Evolutionary conservation across 2,888 invertebrate species (phyloP).

Genomic region (Zygaena filipendulae): DNA sequence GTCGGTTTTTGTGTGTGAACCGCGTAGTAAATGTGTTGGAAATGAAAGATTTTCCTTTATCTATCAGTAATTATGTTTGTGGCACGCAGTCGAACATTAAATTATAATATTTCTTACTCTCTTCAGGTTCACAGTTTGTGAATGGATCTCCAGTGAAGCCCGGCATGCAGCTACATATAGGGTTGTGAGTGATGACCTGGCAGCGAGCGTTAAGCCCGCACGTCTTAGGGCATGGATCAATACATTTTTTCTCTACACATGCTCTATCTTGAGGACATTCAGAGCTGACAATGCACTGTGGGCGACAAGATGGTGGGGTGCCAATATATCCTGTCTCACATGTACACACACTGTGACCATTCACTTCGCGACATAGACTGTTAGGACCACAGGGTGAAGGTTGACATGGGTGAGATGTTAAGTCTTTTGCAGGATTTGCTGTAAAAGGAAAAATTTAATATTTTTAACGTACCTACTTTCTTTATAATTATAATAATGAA

Average conservation of each 20-base stretch:
- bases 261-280: constrained; percentile 85
- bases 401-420: constrained; percentile 71
- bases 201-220: constrained; percentile 87
- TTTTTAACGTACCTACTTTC: no score
- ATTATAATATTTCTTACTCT: no score
- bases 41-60: no score
- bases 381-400: constrained; percentile 89
- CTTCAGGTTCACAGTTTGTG: constrained; percentile 72
- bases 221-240: constrained; percentile 83
- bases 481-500: no score
- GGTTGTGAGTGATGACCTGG: constrained; percentile 86
- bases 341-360: constrained; percentile 84
- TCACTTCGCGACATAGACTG: constrained; percentile 79
- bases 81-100: no score
- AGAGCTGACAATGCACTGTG: constrained; percentile 86
- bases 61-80: no score
- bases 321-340: constrained; percentile 81
- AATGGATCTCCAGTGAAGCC: constrained; percentile 87
- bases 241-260: constrained; percentile 83
- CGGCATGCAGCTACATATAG: constrained; percentile 84
- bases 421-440: constrained; percentile 28
- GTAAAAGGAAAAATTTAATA: constrained; percentile 9
- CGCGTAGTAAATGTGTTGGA: no score
- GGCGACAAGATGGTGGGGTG: constrained; percentile 81
- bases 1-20: no score